Evolutionary conservation across 2,113 vertebrate genomes (phyloP).

Genomic region (Alectura lathami): DNA sequence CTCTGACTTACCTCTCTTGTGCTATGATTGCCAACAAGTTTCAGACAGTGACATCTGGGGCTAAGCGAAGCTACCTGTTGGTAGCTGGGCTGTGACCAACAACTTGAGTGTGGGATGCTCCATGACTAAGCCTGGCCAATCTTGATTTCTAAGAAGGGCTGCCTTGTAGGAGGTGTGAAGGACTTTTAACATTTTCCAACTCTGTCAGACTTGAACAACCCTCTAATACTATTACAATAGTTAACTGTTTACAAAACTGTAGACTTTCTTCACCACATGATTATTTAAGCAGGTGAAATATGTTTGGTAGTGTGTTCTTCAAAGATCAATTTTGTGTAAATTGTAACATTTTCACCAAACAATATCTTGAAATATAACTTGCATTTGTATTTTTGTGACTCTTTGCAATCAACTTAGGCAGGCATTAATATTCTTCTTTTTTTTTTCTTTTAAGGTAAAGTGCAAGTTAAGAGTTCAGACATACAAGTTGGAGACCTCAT

Average conservation of each 20-base stretch:
- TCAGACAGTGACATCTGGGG: rapidly evolving
- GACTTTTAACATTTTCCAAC: neutral
- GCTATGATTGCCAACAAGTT: neutral
- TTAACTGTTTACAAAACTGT: neutral
- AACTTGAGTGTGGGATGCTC: neutral
- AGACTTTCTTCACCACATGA: neutral
- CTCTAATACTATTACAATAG: neutral
- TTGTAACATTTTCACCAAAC: neutral
- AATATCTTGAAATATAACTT: neutral
- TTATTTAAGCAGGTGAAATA: neutral
- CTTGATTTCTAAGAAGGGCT: neutral
- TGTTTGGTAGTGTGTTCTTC: neutral
- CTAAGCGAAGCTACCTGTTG: neutral
- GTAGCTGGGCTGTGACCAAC: neutral
- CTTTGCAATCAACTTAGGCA: neutral
- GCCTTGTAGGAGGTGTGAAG: neutral
- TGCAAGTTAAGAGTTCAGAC: constrained; percentile 97
- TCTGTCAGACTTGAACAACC: neutral
- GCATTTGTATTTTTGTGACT: constrained; percentile 20
- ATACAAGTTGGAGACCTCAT: constrained; percentile 99
- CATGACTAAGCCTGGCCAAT: neutral
- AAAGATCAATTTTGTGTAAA: neutral
- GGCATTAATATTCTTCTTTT: constrained; percentile 35
- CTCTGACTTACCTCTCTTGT: neutral
- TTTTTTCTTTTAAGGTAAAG: constrained; percentile 85